These are phyloP conservation scores for Halichoerus grypus DNA, from an alignment of 2,113 vertebrate genomes.

Conservation along the genomic window DNA sequence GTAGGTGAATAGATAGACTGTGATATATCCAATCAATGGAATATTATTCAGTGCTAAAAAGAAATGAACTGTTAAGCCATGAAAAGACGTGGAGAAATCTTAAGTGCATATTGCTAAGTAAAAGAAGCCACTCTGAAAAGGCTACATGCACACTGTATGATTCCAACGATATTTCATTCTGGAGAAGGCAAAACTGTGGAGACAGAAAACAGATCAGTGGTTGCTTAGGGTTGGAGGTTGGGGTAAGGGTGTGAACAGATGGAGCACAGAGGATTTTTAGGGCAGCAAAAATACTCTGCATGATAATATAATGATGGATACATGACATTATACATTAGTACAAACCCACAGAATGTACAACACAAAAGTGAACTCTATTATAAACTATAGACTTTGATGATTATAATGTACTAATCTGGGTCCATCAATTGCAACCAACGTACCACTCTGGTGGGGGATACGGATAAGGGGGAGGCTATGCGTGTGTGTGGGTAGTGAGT, in stretches of 20 bases:
- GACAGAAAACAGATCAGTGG: background rate
- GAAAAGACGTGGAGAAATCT: background rate
- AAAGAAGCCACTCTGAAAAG: background rate
- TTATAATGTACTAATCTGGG: background rate
- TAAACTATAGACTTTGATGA: background rate
- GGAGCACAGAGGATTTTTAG: background rate
- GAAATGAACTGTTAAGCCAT: background rate
- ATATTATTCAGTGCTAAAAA: background rate
- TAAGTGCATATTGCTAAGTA: background rate
- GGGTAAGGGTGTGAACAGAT: background rate
- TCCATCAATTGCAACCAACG: background rate
- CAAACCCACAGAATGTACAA: background rate
- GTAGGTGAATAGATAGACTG: background rate
- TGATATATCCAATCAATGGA: background rate
- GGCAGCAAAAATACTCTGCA: background rate
- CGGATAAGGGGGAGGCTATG: background rate
- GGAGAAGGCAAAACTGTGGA: background rate
- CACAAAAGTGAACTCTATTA: background rate
- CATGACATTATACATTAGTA: background rate
- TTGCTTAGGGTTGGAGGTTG: background rate
- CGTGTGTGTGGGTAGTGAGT: background rate
- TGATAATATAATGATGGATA: background rate
- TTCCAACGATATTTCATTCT: background rate
- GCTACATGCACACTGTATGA: background rate
- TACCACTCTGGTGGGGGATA: background rate